Percentiles rank a stretch among this genome's conserved stretches.
Conservation (phyloP, 2,113 vertebrate species). For the Dicaeum eximium region DNA sequence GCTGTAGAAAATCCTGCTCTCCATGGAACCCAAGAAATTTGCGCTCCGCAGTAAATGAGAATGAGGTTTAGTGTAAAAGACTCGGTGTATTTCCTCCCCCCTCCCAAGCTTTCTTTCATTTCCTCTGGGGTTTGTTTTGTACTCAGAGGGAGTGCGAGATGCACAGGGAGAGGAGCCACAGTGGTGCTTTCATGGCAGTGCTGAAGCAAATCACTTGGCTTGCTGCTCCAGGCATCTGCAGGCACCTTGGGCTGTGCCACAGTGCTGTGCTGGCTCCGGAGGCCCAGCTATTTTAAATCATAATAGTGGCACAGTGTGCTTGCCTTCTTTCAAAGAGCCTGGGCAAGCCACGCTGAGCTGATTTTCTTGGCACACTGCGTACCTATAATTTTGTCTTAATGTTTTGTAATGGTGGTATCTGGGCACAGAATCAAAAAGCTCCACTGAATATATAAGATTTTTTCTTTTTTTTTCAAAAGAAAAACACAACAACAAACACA, state of each 20-base stretch:
- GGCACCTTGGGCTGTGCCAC: conserved; percentile 23
- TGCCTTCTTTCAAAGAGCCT: conserved; percentile 38
- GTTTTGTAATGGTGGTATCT: conserved; percentile 18
- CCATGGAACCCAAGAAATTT: not conserved
- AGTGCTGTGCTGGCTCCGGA: not conserved
- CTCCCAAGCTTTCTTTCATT: not conserved
- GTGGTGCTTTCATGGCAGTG: not conserved
- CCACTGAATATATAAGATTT: not conserved
- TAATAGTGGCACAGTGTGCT: conserved; percentile 32
- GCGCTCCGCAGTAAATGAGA: not conserved
- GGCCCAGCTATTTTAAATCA: conserved; percentile 48
- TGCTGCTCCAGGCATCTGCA: conserved; percentile 22
- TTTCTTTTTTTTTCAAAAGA: not conserved
- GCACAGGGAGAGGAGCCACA: not conserved
- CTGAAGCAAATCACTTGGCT: not conserved
- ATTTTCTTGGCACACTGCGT: conserved; percentile 36
- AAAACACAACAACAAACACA: conserved; percentile 3
- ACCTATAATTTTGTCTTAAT: conserved; percentile 24
- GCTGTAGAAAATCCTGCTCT: not conserved
- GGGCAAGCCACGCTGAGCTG: not conserved
- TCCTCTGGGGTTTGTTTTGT: not conserved
- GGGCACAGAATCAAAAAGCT: conserved; percentile 49
- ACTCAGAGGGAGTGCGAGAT: not conserved
- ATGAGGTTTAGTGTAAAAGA: not conserved
- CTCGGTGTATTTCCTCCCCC: not conserved